These are phyloP conservation scores for Phacellophora camtschatica DNA, from an alignment of 30 jellyfish, hydroid and myxozoan species.

Conservation along the genomic window DNA sequence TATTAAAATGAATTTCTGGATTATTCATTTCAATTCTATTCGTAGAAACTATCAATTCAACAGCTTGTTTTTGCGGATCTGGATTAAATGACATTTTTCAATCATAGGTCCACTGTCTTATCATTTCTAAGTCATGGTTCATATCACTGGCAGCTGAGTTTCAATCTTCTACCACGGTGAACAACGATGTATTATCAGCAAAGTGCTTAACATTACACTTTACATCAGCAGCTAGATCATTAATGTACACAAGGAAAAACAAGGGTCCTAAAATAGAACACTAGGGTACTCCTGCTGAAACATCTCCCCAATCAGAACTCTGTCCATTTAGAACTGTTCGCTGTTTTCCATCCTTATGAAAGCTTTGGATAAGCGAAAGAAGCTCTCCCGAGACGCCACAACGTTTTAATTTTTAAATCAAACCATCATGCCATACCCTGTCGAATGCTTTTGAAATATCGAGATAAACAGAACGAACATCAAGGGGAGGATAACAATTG, in stretches of 20 bases:
- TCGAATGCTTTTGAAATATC: constrained; percentile 26
- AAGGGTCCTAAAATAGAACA: too few relatives aligned
- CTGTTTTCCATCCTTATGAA: constrained; percentile 18
- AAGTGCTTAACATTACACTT: constrained; percentile 50
- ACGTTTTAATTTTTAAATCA: too few relatives aligned
- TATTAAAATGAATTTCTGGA: too few relatives aligned
- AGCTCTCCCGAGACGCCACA: constrained; percentile 2
- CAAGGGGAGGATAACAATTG: neutral
- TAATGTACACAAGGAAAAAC: too few relatives aligned
- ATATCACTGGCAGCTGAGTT: constrained; percentile 14
- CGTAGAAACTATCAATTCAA: constrained; percentile 22
- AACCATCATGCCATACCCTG: too few relatives aligned
- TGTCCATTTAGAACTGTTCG: constrained; percentile 15
- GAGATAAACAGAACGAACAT: constrained; percentile 3
- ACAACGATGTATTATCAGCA: constrained; percentile 36
- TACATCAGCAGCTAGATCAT: constrained; percentile 24
- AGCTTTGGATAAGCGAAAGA: constrained; percentile 4
- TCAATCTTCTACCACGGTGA: constrained; percentile 13
- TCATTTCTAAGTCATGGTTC: constrained; percentile 42
- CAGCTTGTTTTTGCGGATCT: too few relatives aligned
- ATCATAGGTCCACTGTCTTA: too few relatives aligned
- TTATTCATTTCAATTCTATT: neutral
- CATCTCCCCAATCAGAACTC: too few relatives aligned
- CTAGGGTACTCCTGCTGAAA: too few relatives aligned
- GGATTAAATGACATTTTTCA: too few relatives aligned